A percentile compares a stretch with the other conserved stretches of the same genome.
These are phyloP conservation scores for Paramormyrops kingsleyae DNA, from an alignment of 2,113 vertebrate genomes.

Conservation along the genomic window DNA sequence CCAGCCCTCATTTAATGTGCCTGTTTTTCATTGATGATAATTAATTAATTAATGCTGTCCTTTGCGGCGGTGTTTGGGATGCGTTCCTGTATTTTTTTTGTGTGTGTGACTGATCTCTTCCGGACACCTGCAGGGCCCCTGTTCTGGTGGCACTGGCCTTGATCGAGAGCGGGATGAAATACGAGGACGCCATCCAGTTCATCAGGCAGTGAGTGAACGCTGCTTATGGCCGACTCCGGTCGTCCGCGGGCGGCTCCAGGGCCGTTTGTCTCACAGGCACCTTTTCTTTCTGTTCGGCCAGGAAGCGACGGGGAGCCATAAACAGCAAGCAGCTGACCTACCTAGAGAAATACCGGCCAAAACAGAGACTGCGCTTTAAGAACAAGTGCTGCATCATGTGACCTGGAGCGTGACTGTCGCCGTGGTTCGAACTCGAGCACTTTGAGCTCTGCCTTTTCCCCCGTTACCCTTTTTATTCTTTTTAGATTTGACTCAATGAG, in stretches of 20 bases:
- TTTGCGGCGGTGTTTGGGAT: neutral
- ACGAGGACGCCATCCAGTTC: constrained; percentile 81
- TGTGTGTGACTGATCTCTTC: neutral
- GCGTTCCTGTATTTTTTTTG: no score
- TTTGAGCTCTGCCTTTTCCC: neutral
- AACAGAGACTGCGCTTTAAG: constrained; percentile 77
- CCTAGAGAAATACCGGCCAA: constrained; percentile 80
- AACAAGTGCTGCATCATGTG: constrained; percentile 79
- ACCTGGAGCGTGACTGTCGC: constrained; percentile 26
- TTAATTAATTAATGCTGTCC: neutral
- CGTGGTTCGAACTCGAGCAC: neutral
- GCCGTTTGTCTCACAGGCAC: neutral
- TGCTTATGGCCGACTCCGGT: neutral
- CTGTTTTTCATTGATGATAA: neutral
- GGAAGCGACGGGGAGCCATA: constrained; percentile 78
- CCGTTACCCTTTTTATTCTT: neutral
- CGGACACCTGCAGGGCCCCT: constrained; percentile 57
- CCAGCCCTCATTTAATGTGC: neutral
- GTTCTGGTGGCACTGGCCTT: constrained; percentile 77
- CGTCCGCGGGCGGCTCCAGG: no score
- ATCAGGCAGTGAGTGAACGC: constrained; percentile 73
- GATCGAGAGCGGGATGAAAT: constrained; percentile 82
- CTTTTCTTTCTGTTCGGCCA: constrained; percentile 32
- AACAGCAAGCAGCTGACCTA: constrained; percentile 83
- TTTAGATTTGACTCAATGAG: neutral